Conservation (phyloP, 1,140 invertebrate species). For the Steinernema khuongi region DNA sequence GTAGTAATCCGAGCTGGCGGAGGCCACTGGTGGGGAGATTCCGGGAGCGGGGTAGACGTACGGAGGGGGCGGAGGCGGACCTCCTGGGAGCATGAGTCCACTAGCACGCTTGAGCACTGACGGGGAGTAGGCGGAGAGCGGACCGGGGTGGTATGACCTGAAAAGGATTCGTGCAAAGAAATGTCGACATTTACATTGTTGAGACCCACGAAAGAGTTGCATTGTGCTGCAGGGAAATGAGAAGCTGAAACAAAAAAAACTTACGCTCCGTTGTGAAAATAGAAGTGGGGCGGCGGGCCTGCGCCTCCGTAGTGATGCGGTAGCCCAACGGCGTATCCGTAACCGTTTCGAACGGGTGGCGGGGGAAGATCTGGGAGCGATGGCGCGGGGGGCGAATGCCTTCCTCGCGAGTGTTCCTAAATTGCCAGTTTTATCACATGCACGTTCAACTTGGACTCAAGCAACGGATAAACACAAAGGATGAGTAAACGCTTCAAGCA, state of each 20-base stretch:
- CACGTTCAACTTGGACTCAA: neutral
- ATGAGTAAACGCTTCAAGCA: neutral
- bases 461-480: neutral
- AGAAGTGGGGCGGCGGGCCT: neutral
- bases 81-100: neutral
- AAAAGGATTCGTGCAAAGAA: neutral
- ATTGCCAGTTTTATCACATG: neutral
- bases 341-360: neutral
- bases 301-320: neutral
- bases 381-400: neutral
- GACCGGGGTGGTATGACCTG: neutral
- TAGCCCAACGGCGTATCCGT: neutral
- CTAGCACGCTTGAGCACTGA: neutral
- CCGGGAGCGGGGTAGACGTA: constrained; percentile 13
- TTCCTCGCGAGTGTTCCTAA: neutral
- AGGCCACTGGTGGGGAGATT: neutral
- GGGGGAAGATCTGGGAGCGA: constrained; percentile 4
- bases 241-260: too few relatives aligned
- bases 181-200: neutral
- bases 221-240: too few relatives aligned
- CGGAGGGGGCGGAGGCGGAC: neutral
- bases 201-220: too few relatives aligned
- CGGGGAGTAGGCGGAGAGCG: neutral
- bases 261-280: constrained; percentile 15
- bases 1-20: constrained; percentile 31